Evolutionary conservation across 1,140 invertebrate species (phyloP), one percentile per base, ranked within the genome.

Genomic region (Panagrolaimus sp.): DNA sequence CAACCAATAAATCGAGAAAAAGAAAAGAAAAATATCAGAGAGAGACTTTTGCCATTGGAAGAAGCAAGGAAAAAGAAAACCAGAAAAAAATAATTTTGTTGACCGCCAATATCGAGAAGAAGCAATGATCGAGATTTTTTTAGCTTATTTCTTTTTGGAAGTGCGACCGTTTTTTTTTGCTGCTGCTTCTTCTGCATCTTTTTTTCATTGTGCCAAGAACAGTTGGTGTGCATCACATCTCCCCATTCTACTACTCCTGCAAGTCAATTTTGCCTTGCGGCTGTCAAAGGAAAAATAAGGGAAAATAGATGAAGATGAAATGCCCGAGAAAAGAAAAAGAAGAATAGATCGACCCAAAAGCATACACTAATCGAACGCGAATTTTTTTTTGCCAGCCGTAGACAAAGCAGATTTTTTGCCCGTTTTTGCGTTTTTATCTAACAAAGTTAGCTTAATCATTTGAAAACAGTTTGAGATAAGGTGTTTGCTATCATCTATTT

Each of bases 301-400:
- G 21, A 28, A n/a, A 21, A 21, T 21, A 58, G 52, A 58, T 28
- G 52, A 58, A 58, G 52, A 58, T 58, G 52, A 58, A 58, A 58
- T 58, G 28, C 21, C 52, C 28, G 52, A 58, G 52, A 28, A 58
- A 12, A 58, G 52, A 58, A 28, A 10, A 21, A 26, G 52, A 21
- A 12, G 15, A 28, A 10, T 21, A n/a, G 14, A n/a, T 21, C 15
- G 5, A 0, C 15, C 14, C 28, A 12, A 10, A 28, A 21, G 17
- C 28, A n/a, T 21, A 21, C 52, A 28, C 52, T 28, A 17, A 58
- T 58, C 52, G 52, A 58, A 58, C 52, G 52, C 52, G 52, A 58
- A 52, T n/a, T 52, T 24, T 24, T 21, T 21, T 58, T 28, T 26
- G 52, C 52, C 52, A 28, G 52, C 52, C 52, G 32, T 38, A 38